A percentile compares a stretch with the other conserved stretches of the same genome.
Evolutionary conservation across 2,888 invertebrate species (phyloP).

Genomic region (Pandemis cinnamomeana): DNA sequence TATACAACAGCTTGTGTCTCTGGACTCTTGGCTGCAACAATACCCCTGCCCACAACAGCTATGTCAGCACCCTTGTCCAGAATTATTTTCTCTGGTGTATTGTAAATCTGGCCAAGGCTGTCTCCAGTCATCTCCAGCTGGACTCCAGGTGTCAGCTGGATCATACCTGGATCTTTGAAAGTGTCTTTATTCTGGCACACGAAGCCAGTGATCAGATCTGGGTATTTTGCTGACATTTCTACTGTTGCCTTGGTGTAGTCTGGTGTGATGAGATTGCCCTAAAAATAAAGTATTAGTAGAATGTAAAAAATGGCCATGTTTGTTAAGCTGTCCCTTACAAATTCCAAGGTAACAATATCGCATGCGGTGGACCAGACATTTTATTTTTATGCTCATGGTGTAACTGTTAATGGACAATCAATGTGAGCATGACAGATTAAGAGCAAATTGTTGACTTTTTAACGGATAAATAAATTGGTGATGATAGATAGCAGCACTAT

Average conservation of each 20-base stretch:
- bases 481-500: too few species aligned
- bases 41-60: constrained; percentile 97
- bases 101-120: constrained; percentile 93
- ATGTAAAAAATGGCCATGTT: not conserved
- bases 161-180: constrained; percentile 87
- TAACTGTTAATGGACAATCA: too few species aligned
- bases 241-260: constrained; percentile 88
- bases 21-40: constrained; percentile 88
- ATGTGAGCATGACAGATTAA: too few species aligned
- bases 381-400: too few species aligned
- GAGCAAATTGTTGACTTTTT: too few species aligned
- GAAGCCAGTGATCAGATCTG: constrained; percentile 93
- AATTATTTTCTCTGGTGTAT: constrained; percentile 92
- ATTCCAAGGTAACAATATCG: too few species aligned
- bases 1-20: constrained; percentile 88
- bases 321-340: too few species aligned
- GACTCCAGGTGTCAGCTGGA: constrained; percentile 98
- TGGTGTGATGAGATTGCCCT: constrained; percentile 83
- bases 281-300: constrained; percentile 40
- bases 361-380: too few species aligned
- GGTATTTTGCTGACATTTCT: constrained; percentile 88
- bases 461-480: too few species aligned
- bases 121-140: constrained; percentile 89
- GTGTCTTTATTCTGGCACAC: constrained; percentile 93
- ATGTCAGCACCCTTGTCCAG: constrained; percentile 93